Base-by-base conservation (phyloP, 2,113 vertebrate genomes). In the Gopherus evgoodei region DNA sequence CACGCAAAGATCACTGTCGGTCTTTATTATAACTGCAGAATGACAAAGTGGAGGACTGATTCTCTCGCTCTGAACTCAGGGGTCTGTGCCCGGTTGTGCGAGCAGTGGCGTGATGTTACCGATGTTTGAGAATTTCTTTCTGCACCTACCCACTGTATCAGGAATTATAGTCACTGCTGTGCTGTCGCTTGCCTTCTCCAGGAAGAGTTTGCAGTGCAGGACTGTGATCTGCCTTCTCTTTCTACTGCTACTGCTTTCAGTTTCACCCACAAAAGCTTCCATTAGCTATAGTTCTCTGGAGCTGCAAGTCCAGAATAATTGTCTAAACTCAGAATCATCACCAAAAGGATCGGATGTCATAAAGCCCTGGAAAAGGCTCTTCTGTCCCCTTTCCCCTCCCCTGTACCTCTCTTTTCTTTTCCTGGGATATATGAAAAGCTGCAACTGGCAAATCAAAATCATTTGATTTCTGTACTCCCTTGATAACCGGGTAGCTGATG, bases 391-490 rank as follows among this genome's bases (percentile, higher is more conserved):
- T 89, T 47, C 90, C 88, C 76, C 83, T 86, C 52, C 35, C 56
- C 83, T n/a, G 24, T 84, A 87, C 80, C 87, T 92, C 87, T 90
- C 87, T 96, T 90, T 95, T 94, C 89, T 97, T 95, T 96, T 90
- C 92, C 95, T 87, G 85, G 93, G 93, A 88, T 97, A 95, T 87
- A 95, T 86, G 86, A 97, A 97, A 97, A 96, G 88, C 94, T 81
- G 93, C 93, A 97, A 94, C 96, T 93, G 95, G 85, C 86, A 93
- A 97, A 96, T 96, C 95, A 97, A 97, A 97, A 97, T 97, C 96
- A 57, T 98, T 97, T 97, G 96, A 95, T 97, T 97, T 97, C 96
- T 96, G 95, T 95, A 92, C 95, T 97, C 94, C 91, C 97, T 95
- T 96, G 97, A 96, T 97, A 96, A 96, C 94, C 0, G 76, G 96